phyloP scores from a whole-genome alignment of 2,113 vertebrate genomes.

The Xenotilapia leptura region DNA sequence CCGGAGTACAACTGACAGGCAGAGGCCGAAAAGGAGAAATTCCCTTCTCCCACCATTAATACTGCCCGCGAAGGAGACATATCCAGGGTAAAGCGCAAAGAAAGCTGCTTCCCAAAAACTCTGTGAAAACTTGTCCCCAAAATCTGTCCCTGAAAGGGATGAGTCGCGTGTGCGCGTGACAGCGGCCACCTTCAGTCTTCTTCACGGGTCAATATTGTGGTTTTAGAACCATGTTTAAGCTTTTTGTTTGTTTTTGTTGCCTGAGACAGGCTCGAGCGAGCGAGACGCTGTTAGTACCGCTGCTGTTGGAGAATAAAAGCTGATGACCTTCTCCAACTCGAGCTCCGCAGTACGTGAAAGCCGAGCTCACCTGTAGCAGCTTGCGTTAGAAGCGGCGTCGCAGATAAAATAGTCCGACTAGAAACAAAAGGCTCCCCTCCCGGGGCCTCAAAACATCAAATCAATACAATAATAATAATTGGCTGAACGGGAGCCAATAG shows the following conservation, averaged over 20 bases:
- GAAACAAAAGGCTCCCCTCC: constrained; percentile 13
- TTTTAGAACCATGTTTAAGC: not conserved
- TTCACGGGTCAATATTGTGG: not conserved
- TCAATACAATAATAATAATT: not conserved
- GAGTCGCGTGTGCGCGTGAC: not conserved
- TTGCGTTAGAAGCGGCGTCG: not conserved
- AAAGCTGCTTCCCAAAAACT: not conserved
- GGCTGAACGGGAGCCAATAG: fast-evolving
- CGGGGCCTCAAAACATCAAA: not conserved
- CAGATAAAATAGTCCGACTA: constrained; percentile 14
- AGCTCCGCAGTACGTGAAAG: not conserved
- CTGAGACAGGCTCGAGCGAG: fast-evolving
- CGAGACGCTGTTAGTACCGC: too few species aligned
- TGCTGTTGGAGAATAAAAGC: not conserved
- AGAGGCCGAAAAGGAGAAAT: constrained; percentile 85
- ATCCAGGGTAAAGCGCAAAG: not conserved
- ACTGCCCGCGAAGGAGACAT: constrained; percentile 49
- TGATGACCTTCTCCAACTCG: not conserved
- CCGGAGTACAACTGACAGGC: constrained; percentile 44
- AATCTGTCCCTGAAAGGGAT: not conserved
- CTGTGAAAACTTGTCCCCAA: not conserved
- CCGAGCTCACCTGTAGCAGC: constrained; percentile 8
- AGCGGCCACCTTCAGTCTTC: not conserved
- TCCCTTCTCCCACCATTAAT: constrained; percentile 89
- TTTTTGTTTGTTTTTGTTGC: not conserved